Evolutionary conservation across 2,113 vertebrate genomes (phyloP), one percentile per base, ranked within the genome.

Genomic region (Cercopithecus mona): DNA sequence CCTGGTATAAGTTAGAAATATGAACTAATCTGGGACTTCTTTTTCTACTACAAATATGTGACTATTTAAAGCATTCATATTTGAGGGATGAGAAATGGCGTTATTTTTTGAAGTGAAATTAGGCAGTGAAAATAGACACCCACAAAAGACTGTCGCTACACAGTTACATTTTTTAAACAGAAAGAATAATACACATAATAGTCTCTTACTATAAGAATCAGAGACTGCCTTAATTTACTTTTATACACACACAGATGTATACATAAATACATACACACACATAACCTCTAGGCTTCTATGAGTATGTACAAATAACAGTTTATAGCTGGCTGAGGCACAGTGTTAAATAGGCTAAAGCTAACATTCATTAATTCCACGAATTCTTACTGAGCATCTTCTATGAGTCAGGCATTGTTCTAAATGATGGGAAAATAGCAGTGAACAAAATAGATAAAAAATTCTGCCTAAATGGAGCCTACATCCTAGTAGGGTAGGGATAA

Each of bases 1-100:
- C 82, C 81, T 96, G 88, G 70, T 95, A 43, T 88, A 97, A 92
- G 93, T 96, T 97, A 92, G 97, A 98, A 97, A 94, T 81, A 70
- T 16, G 40, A 97, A 88, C 73, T 90, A 86, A 94, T 95, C 97
- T 96, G 93, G 48, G 89, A 97, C 83, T 96, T 97, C 96, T 88
- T 96, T 55, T 20, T 55, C 52, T 92, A 52, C 11, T 91, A 90
- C 76, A 97, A 94, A 55, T 40, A 81, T 57, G 50, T 78, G 50
- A 78, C 88, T 84, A 94, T 48, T 70, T 59, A 97, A 93, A 97
- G 76, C 66, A 96, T 72, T 97, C 13, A 96, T 5, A 92, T 92
- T 35, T 87, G 91, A 97, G 84, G 96, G 95, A 98, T 94, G 59
- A 96, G 97, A 98, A 95, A 87, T 25, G 43, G 78, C 59, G 59